Conservation (phyloP, 2,888 invertebrate species). For the Ochropleura plecta region DNA sequence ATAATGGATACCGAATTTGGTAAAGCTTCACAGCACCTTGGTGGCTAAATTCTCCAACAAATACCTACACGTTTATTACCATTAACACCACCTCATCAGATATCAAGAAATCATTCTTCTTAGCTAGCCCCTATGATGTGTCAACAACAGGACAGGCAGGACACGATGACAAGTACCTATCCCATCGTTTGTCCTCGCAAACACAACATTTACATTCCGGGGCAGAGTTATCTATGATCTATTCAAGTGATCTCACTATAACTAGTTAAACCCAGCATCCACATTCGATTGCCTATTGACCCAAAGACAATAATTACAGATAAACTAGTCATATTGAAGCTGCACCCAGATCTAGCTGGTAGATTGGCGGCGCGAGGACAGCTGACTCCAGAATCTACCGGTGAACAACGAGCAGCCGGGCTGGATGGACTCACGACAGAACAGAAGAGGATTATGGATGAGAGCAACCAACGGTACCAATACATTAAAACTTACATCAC, state of each 20-base stretch:
- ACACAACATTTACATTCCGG: too few species aligned
- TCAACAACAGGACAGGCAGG: too few species aligned
- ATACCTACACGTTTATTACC: background rate
- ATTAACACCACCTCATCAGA: background rate
- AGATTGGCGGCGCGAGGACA: constrained; percentile 88
- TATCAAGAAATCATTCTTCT: background rate
- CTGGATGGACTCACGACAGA: constrained; percentile 88
- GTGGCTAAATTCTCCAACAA: background rate
- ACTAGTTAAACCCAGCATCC: background rate
- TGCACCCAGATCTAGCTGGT: constrained; percentile 92
- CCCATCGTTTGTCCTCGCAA: too few species aligned
- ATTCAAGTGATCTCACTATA: background rate
- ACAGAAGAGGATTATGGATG: constrained; percentile 87
- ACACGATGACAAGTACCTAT: too few species aligned
- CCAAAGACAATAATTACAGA: constrained; percentile 78
- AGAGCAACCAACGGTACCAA: constrained; percentile 79
- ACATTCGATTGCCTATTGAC: background rate
- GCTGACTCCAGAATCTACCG: constrained; percentile 90
- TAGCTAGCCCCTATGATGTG: too few species aligned
- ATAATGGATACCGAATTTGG: background rate
- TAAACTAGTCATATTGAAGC: constrained; percentile 89
- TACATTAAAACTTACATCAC: background rate
- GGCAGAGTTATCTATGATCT: too few species aligned
- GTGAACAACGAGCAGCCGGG: constrained; percentile 91
- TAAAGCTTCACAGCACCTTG: background rate